These are phyloP conservation scores for Sitobion miscanthi DNA, from an alignment of 1,140 invertebrate species.

Conservation along the genomic window DNA sequence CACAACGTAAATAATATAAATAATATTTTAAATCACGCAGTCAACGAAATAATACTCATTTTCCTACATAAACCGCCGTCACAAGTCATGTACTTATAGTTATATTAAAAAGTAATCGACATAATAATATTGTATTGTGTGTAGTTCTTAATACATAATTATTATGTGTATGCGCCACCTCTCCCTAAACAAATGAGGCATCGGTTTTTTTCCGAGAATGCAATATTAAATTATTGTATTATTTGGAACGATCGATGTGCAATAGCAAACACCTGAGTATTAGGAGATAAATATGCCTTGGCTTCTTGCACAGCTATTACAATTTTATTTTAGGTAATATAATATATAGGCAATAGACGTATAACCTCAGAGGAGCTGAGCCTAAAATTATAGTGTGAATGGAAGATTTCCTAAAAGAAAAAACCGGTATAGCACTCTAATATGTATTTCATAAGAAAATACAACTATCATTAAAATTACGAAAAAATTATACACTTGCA, in stretches of 20 bases:
- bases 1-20: background rate
- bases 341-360: background rate
- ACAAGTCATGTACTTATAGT: no score
- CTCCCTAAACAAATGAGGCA: background rate
- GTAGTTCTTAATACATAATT: background rate
- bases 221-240: background rate
- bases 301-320: background rate
- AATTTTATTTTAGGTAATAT: background rate
- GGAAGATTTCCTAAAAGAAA: background rate
- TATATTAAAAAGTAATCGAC: no score
- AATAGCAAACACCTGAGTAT: background rate
- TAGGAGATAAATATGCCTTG: background rate
- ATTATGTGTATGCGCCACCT: background rate
- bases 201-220: background rate
- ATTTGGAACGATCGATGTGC: background rate
- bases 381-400: background rate
- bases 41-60: background rate
- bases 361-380: background rate
- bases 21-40: background rate
- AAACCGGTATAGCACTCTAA: no score
- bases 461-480: background rate
- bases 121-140: background rate
- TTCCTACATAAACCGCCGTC: background rate
- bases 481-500: background rate
- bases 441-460: background rate